These are phyloP conservation scores for Eristalinus aeneus DNA, from an alignment of 2,888 invertebrate species.

Conservation along the genomic window DNA sequence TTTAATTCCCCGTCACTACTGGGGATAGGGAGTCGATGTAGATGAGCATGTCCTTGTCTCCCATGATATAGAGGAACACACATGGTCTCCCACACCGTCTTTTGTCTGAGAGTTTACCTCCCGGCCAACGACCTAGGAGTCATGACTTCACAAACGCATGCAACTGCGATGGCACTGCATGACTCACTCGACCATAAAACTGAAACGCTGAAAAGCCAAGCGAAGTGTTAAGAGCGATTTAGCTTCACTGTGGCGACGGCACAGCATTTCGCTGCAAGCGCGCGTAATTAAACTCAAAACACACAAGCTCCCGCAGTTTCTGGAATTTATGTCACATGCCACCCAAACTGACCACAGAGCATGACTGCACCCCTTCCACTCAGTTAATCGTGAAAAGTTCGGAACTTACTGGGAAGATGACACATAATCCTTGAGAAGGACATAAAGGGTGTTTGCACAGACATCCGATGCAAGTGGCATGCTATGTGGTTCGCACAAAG, in stretches of 20 bases:
- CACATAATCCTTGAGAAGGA: background rate
- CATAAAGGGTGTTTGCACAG: background rate
- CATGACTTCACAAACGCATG: background rate
- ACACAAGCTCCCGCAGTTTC: background rate
- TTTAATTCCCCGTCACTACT: background rate
- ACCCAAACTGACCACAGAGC: background rate
- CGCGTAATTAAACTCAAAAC: background rate
- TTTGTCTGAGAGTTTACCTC: background rate
- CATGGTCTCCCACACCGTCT: no score
- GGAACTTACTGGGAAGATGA: background rate
- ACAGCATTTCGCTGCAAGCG: background rate
- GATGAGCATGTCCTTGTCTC: background rate
- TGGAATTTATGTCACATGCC: background rate
- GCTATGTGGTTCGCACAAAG: background rate
- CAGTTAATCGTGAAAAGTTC: no score
- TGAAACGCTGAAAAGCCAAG: background rate
- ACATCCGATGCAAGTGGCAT: background rate
- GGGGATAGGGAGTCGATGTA: background rate
- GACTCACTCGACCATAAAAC: background rate
- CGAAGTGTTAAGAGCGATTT: background rate
- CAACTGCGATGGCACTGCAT: background rate
- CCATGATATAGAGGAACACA: background rate
- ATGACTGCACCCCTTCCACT: no score
- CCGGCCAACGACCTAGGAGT: background rate
- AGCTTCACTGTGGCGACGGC: background rate